A percentile compares a stretch with the other conserved stretches of the same genome.
These are phyloP conservation scores for Microvelia longipes DNA, from an alignment of 1,140 invertebrate genomes.

Conservation along the genomic window DNA sequence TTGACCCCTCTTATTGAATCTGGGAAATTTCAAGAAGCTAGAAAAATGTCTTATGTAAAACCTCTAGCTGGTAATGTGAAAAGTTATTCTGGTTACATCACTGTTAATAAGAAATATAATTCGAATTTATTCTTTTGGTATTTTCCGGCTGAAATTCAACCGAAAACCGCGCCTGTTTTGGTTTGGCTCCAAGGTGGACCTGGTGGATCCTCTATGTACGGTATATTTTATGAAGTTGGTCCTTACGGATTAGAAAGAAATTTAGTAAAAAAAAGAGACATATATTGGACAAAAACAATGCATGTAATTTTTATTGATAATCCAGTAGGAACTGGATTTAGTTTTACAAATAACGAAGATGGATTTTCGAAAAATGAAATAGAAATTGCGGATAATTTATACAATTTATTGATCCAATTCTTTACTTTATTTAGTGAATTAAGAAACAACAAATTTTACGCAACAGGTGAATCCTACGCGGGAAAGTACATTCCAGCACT, in stretches of 20 bases:
- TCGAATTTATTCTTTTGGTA: slow-evolving; percentile 63
- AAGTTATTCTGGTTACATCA: slow-evolving; percentile 49
- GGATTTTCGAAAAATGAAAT: no score
- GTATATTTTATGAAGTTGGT: slow-evolving; percentile 49
- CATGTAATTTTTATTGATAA: no score
- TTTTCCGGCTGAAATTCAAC: slow-evolving; percentile 41
- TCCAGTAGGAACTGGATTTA: no score
- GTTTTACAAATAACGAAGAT: no score
- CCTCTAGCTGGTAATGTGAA: slow-evolving; percentile 7
- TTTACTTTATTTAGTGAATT: no score
- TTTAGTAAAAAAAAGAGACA: no score
- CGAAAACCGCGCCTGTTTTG: slow-evolving; percentile 40
- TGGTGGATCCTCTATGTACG: slow-evolving; percentile 50
- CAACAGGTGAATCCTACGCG: no score
- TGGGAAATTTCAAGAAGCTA: slow-evolving; percentile 10
- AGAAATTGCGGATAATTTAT: no score
- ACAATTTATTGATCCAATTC: no score
- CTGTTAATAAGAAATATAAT: slow-evolving; percentile 44
- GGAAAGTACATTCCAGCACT: no score
- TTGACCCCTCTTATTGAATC: slow-evolving; percentile 16
- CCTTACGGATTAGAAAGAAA: slow-evolving; percentile 29
- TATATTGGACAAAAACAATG: no score
- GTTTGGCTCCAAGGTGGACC: slow-evolving; percentile 66
- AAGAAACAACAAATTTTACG: no score
- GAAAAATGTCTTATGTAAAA: slow-evolving; percentile 9